Conservation (phyloP, 2,797 vertebrate species). For the Lateolabrax maculatus region DNA sequence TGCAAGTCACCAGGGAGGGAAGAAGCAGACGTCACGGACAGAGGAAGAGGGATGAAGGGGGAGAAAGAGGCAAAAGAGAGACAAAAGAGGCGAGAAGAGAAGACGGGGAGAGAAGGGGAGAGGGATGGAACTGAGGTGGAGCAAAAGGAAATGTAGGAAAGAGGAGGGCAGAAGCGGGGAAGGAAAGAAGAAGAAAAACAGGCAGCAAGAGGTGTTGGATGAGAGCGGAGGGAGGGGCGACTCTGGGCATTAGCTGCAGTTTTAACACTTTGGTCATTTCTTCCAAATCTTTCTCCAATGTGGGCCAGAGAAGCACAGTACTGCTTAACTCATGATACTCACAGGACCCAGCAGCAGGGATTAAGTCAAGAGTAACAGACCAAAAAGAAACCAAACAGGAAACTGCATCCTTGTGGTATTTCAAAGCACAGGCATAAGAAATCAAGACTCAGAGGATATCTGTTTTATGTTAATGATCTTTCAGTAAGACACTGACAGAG, state of each 20-base stretch:
- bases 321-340: constrained; percentile 41
- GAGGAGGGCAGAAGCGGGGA: constrained; percentile 11
- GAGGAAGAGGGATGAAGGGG: constrained; percentile 59
- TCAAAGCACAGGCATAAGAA: constrained; percentile 14
- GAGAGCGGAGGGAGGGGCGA: constrained; percentile 33
- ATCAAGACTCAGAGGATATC: constrained; percentile 17
- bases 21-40: constrained; percentile 58
- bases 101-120: background rate
- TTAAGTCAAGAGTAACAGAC: constrained; percentile 13
- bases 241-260: constrained; percentile 40
- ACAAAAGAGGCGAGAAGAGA: constrained; percentile 18
- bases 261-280: constrained; percentile 75
- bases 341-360: constrained; percentile 9
- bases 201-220: constrained; percentile 42
- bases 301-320: constrained; percentile 33
- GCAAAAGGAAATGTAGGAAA: constrained; percentile 24
- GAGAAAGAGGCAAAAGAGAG: constrained; percentile 32
- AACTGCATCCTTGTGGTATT: constrained; percentile 14
- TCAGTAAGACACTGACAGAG: constrained; percentile 19
- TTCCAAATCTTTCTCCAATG: constrained; percentile 60
- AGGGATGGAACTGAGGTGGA: constrained; percentile 30
- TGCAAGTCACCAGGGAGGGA: constrained; percentile 67
- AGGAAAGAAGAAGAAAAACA: constrained; percentile 35
- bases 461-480: constrained; percentile 42
- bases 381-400: constrained; percentile 38